Percentiles rank a stretch among this genome's conserved stretches.
phyloP scores from a whole-genome alignment of 2,797 vertebrate genomes.

The Benthosema pterotum region DNA sequence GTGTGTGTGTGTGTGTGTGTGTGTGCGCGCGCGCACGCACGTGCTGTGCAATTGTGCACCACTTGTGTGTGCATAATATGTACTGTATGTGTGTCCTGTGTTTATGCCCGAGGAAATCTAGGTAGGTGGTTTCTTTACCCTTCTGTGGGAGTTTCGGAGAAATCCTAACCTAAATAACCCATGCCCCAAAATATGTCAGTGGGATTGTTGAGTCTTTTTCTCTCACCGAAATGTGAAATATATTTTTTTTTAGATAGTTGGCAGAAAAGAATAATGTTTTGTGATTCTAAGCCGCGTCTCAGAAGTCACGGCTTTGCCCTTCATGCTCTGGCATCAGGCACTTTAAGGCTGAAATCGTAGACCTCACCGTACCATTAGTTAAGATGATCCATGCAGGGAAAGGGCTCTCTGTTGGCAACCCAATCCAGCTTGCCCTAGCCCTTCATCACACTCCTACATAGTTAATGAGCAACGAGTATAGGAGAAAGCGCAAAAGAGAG shows the following conservation, averaged over 20 bases:
- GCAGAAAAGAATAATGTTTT: background rate
- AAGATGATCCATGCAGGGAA: slow-evolving; percentile 29
- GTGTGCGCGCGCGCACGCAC: background rate
- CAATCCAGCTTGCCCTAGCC: slow-evolving; percentile 66
- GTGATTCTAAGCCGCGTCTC: background rate
- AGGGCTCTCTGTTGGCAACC: slow-evolving; percentile 54
- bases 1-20: slow-evolving; percentile 5
- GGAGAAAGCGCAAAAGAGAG: slow-evolving; percentile 46
- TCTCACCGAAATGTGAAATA: background rate
- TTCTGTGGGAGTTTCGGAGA: background rate
- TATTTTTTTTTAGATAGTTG: background rate
- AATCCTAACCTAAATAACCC: slow-evolving; percentile 17
- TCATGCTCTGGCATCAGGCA: slow-evolving; percentile 20
- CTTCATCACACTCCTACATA: slow-evolving; percentile 74
- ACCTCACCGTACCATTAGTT: slow-evolving; percentile 39
- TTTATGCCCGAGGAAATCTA: slow-evolving; percentile 38
- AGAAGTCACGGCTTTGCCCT: slow-evolving; percentile 26
- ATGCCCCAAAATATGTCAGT: slow-evolving; percentile 7
- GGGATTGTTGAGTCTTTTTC: slow-evolving; percentile 12
- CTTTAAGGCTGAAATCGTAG: slow-evolving; percentile 32
- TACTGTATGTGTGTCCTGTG: slow-evolving; percentile 11
- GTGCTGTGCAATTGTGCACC: too few relatives aligned
- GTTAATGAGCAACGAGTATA: slow-evolving; percentile 74
- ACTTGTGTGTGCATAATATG: background rate
- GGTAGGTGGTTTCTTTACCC: slow-evolving; percentile 50